Base-by-base conservation (phyloP, 2,888 invertebrate genomes). In the Cephus spinipes region DNA sequence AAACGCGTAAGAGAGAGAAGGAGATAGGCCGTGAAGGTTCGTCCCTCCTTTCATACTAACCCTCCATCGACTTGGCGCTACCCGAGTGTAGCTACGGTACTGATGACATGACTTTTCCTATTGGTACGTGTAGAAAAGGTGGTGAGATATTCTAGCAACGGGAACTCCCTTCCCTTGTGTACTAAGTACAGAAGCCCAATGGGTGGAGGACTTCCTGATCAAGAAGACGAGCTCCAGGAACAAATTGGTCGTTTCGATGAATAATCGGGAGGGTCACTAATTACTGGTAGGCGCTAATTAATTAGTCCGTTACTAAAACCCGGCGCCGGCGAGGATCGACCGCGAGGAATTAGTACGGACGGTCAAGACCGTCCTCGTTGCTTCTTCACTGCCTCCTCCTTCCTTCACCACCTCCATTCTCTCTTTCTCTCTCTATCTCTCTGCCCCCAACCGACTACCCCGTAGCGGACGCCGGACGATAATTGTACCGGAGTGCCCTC, bases 281-380 rank as follows among this genome's bases (percentile, higher is more conserved):
- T 88, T 86, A 82, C 81, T 81, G 76, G 74, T 77, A 74, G 77
- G 76, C 78, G 76, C 83, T 87, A 84, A 87, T 87, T 89, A 86
- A 88, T 88, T 88, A 89, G 86, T 88, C 87, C 85, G 84, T 80
- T 69, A 82, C 79, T 82, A 81, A 82, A 83, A 84, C 55, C 75
- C 77, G 34, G 32, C 75, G 69, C 33, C 71, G 31, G 71, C 71
- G 31, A 55, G 55, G 23, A 55, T 55, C 55, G 55, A 55, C 55
- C 55, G 23, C 55, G 31, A 31, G 71, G 32, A 71, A 71, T 71
- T 71, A 71, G 71, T 71, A 33, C 55, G 6, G 55, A 55, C 23
- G 23, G 23, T 23, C 55, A 55, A 55, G 55, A 6, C 23, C 23
- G 23, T 55, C 55, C 55, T 55, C 23, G 55, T 55, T 15, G 55